These are phyloP conservation scores for Ophion ellenae DNA, from an alignment of 2,888 invertebrate genomes.

Conservation along the genomic window DNA sequence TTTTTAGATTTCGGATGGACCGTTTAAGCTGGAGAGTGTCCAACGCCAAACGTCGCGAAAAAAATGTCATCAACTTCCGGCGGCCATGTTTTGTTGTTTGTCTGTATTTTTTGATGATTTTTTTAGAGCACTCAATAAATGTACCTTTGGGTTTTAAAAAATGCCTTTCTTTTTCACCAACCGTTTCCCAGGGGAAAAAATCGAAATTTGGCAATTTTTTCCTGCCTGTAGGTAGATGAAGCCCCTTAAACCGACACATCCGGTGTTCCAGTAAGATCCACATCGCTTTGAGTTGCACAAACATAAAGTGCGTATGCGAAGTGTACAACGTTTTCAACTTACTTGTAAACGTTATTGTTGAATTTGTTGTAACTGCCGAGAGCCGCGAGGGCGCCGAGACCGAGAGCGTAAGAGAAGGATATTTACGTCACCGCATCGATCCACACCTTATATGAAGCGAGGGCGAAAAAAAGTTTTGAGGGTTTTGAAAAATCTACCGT, in stretches of 20 bases:
- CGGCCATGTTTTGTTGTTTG: no score
- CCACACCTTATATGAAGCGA: conserved; percentile 84
- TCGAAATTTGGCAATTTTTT: no score
- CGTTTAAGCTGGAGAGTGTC: no score
- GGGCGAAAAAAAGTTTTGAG: not conserved
- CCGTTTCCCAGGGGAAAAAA: no score
- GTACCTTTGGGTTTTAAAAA: no score
- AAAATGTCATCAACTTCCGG: no score
- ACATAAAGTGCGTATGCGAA: not conserved
- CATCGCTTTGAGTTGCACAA: not conserved
- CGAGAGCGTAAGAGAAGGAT: conserved; percentile 87
- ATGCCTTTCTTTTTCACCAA: no score
- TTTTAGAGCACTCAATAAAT: no score
- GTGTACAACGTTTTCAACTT: conserved; percentile 54
- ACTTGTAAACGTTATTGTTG: conserved; percentile 84
- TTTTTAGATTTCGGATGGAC: no score
- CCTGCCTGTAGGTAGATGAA: no score
- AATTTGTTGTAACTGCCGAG: conserved; percentile 87
- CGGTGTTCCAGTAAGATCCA: not conserved
- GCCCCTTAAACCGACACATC: not conserved
- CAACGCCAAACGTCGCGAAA: no score
- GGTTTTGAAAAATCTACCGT: not conserved
- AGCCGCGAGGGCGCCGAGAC: conserved; percentile 86
- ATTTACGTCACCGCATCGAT: conserved; percentile 88
- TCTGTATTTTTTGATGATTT: no score